Conservation (phyloP, 2,113 vertebrate species). For the Laterallus jamaicensis region DNA sequence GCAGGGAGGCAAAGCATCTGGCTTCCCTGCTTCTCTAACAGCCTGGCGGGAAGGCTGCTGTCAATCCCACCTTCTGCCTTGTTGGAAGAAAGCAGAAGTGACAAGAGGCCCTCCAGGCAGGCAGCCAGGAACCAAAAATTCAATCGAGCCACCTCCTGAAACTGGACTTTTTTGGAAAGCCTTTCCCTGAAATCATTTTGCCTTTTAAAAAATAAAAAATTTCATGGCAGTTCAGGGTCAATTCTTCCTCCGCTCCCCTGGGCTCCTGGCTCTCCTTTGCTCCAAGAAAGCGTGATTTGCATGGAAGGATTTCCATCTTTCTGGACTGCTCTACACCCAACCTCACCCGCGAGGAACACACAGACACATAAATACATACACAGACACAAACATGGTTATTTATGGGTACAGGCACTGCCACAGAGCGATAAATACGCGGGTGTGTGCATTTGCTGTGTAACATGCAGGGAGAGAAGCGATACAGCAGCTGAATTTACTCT, state of each 20-base stretch:
- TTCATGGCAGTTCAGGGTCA: not conserved
- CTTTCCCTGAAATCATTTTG: constrained; percentile 33
- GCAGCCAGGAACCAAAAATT: constrained; percentile 65
- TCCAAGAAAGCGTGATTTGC: not conserved
- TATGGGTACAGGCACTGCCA: not conserved
- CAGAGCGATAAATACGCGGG: not conserved
- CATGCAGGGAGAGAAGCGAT: not conserved
- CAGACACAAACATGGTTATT: constrained; percentile 1
- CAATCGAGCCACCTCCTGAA: constrained; percentile 46
- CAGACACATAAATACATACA: constrained; percentile 7
- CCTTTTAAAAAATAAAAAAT: not conserved
- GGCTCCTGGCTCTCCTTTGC: not conserved
- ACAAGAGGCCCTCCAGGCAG: constrained; percentile 65
- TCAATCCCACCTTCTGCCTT: constrained; percentile 65
- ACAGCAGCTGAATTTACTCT: not conserved
- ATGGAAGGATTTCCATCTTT: constrained; percentile 24
- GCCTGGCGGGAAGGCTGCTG: constrained; percentile 61
- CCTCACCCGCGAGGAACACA: not conserved
- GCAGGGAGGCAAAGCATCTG: constrained; percentile 59
- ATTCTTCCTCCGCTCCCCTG: not conserved
- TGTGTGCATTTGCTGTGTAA: not conserved
- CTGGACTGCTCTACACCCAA: not conserved
- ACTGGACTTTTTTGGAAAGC: constrained; percentile 42
- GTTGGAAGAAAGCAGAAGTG: constrained; percentile 66
- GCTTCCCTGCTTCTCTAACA: constrained; percentile 37